Evolutionary conservation across 2,888 invertebrate genomes (phyloP), one percentile per base, ranked within the genome.

Genomic region (Elmis aenea): DNA sequence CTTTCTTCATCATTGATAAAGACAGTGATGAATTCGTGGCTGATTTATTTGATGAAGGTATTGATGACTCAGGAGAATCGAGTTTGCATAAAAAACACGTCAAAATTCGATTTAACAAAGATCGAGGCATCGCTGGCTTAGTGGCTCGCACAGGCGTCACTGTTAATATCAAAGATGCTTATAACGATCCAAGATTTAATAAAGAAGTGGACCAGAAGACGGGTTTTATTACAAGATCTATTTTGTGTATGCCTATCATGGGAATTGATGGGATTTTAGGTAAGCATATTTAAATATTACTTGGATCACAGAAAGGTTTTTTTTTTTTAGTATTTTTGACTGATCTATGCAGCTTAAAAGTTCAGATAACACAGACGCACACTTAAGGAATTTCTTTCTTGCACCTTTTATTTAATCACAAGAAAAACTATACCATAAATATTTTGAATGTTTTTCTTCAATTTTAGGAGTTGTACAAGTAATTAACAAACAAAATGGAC

Each of bases 21-120:
- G 67, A 69, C 1, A 63, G 66, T 1, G 69, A 69, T 0, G 62
- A 69, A 22, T 36, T 74, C 5, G 57, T 65, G 5, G 77, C 77
- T 0, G 77, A 78, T 54, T 71, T 76, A 61, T 79, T 74, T 70
- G 77, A 77, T 41, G 77, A 79, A 51, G 75, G 76, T 1, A 72
- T 62, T 8, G 54, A 71, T 64, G 57, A 66, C 9, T 9, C 18
- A 9, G 45, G 42, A n/a, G 51, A 57, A 1, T 59, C 63, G 4
- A 61, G 61, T 3, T 70, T 75, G 61, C 71, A 73, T 1, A 69
- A 65, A 45, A 75, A 76, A 51, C 73, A 72, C 52, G 54, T 66
- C 4, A 74, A 74, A 61, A 62, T 77, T 22, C 69, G 73, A 42
- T 57, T 79, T 24, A 62, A 61, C 11, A 59, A 55, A 47, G 76